Evolutionary conservation across 2,888 invertebrate species (phyloP), one percentile per base, ranked within the genome.

Genomic region (Cyrtodaria siliqua): DNA sequence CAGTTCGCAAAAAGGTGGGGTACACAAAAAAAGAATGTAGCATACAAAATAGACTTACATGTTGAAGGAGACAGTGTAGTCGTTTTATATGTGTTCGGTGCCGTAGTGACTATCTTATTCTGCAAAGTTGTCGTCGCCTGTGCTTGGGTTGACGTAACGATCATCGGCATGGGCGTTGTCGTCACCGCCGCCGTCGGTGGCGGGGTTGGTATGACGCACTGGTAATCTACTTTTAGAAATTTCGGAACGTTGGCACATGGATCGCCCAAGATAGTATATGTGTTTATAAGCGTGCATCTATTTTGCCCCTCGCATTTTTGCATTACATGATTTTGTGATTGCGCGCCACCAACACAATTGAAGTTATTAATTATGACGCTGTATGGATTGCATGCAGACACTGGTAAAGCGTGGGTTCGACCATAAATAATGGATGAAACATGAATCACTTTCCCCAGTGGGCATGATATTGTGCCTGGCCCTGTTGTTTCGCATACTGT

Each of bases 231-330:
- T 56, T 79, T 71, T 23, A 85, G 52, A 69, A 81, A 85, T 57
- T 85, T 85, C 0, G 83, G 78, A 9, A 69, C 70, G 2, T 71
- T 73, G 2, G 78, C 26, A 63, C 85, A 85, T 3, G 85, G 85
- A 44, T 85, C 77, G 6, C 83, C 85, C 4, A 79, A 40, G 1
- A 67, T 44, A 14, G 47, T n/a, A 42, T 70, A 74, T 16, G 69
- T 64, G 49, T 74, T 74, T 12, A 61, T 53, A 6, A 79, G 61
- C 8, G 71, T 67, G 38, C 79, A 79, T 20, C 38, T 63, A 4
- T 52, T 47, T 50, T 79, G 70, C 23, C 59, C 63, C 12, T 44
- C 26, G 27, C 79, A 79, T 33, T 62, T 59, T 38, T 49, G 40
- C 2, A 74, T 52, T 2, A 79, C 67, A 40, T 71, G 49, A 23